Conservation (phyloP, 2,888 invertebrate genomes). For the Meliscaeva auricollis region DNA sequence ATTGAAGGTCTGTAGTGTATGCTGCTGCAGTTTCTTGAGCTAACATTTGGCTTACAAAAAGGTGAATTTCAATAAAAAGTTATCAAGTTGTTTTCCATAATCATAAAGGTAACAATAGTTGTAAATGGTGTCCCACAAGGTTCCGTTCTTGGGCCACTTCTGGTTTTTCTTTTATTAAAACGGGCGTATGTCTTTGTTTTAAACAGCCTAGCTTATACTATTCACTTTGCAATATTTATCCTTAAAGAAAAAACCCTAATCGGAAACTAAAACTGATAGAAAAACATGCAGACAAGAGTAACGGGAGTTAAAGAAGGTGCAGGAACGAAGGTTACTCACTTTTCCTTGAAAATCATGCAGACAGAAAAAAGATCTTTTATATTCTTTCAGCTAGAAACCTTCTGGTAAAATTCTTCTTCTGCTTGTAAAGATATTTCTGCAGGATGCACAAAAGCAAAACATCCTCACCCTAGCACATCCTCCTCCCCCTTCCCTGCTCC, state of each 20-base stretch:
- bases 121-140: background rate
- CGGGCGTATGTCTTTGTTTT: too few relatives aligned
- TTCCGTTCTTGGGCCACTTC: background rate
- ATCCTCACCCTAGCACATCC: constrained; percentile 25
- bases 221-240: too few relatives aligned
- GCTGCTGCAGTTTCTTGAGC: constrained; percentile 4
- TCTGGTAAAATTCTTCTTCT: constrained; percentile 6
- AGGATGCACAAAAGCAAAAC: constrained; percentile 44
- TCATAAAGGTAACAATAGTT: background rate
- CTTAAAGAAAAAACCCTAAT: too few relatives aligned
- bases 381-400: too few relatives aligned
- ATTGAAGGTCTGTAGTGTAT: background rate
- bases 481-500: constrained; percentile 24
- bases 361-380: too few relatives aligned
- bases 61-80: constrained; percentile 8
- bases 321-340: too few relatives aligned
- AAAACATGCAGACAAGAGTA: too few relatives aligned
- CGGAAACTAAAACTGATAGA: too few relatives aligned
- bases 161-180: background rate
- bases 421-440: constrained; percentile 32
- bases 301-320: too few relatives aligned
- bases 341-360: too few relatives aligned
- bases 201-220: background rate
- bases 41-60: background rate
- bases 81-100: too few relatives aligned